Conservation (phyloP, 2,797 vertebrate species). For the Epinephelus coioides region DNA sequence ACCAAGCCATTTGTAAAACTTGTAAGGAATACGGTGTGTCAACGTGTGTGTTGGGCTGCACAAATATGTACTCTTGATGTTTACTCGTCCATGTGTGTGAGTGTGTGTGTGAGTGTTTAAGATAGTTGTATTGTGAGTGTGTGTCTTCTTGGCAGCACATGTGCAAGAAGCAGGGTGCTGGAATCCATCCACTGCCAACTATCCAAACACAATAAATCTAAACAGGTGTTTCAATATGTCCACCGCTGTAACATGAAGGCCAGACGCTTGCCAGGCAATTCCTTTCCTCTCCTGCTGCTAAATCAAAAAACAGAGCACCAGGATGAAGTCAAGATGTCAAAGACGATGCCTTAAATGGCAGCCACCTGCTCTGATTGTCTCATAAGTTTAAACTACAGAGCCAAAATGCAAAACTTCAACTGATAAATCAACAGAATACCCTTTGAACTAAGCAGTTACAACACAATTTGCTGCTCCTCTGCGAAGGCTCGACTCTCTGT, state of each 20-base stretch:
- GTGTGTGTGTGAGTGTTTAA: constrained; percentile 6
- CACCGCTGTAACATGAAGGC: constrained; percentile 73
- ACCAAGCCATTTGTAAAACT: constrained; percentile 72
- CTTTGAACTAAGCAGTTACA: constrained; percentile 36
- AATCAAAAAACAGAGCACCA: constrained; percentile 68
- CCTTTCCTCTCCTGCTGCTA: constrained; percentile 66
- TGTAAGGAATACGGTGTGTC: constrained; percentile 35
- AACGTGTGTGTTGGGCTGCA: constrained; percentile 14
- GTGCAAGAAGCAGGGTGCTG: constrained; percentile 66
- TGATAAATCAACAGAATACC: constrained; percentile 39
- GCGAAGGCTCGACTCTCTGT: constrained; percentile 28
- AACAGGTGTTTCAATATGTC: constrained; percentile 83
- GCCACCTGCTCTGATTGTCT: constrained; percentile 37
- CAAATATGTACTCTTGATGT: constrained; percentile 41
- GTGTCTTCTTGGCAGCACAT: constrained; percentile 63
- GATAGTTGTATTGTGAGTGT: constrained; percentile 29
- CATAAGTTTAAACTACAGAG: constrained; percentile 28
- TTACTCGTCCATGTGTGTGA: constrained; percentile 19
- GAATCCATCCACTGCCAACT: constrained; percentile 78
- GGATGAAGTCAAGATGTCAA: constrained; percentile 72
- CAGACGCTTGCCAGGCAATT: constrained; percentile 72
- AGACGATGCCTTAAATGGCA: constrained; percentile 63
- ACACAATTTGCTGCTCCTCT: constrained; percentile 26
- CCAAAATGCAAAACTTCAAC: constrained; percentile 23
- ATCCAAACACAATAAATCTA: constrained; percentile 83